Base-by-base conservation (phyloP, 1,140 invertebrate species). In the Drosophila setifemur region DNA sequence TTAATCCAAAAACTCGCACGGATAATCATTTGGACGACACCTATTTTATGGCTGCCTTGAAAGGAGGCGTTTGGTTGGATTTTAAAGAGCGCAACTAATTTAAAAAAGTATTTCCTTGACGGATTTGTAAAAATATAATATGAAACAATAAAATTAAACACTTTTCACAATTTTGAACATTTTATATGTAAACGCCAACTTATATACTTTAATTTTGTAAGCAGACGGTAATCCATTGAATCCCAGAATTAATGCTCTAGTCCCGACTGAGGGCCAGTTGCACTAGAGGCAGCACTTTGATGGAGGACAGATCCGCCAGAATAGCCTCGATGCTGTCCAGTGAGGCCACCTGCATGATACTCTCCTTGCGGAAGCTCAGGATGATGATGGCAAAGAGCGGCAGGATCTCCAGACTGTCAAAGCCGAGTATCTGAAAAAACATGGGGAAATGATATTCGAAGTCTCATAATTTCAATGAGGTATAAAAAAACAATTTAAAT, bases 291-390 rank as follows among this genome's bases (percentile, higher is more conserved):
- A 98, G 94, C 0, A 98, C 95, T 73, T 96, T 94, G 16, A 98
- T 93, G 0, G 97, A 97, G 3, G 97, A 97, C 39, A 98, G 91
- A 89, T 98, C 97, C 4, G 96, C 96, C 19, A 98, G 90, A 18
- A 98, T 95, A 18, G 96, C 95, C 93, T 98, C 97, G 4, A 97
- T 94, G 83, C 94, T 96, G 77, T 95, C 95, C 37, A 96, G 91
- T 1, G 95, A 96, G 70, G 95, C 93, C 2, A 98, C 96, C 93
- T 97, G 95, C 91, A 98, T 93, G n/a, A 98, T 92, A 91, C 97
- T 98, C 63, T 97, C 96, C 89, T 96, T 97, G 4, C 97, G 92
- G 76, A 98, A 97, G 78, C 96, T 96, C n/a, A 99, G 91, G 71
- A 98, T 97, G 4, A 96, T 94, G 4, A 97, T 94, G 1, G 97